These are phyloP conservation scores for Monopterus albus DNA, from an alignment of 2,113 vertebrate genomes.

Conservation along the genomic window DNA sequence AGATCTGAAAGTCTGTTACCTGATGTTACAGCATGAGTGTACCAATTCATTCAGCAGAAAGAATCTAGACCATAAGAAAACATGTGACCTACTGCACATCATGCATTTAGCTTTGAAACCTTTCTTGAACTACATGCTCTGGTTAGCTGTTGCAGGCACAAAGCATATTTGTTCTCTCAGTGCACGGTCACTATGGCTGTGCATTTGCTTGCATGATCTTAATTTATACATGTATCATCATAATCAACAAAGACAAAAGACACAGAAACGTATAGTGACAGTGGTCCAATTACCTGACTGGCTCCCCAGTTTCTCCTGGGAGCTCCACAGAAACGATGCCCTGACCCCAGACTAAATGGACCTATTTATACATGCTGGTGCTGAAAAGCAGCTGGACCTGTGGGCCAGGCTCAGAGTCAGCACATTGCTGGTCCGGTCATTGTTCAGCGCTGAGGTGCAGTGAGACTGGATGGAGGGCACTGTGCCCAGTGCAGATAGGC, in stretches of 20 bases:
- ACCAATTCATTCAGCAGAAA: background rate
- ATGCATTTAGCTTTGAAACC: constrained; percentile 3
- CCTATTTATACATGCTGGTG: constrained; percentile 82
- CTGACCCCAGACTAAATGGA: constrained; percentile 63
- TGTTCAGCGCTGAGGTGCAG: constrained; percentile 80
- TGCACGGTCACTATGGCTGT: constrained; percentile 16
- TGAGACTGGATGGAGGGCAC: constrained; percentile 73
- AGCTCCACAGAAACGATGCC: constrained; percentile 77
- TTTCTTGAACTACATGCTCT: constrained; percentile 1
- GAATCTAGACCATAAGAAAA: background rate
- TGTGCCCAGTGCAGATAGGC: constrained; percentile 78
- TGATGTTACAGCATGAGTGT: background rate
- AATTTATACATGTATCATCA: constrained; percentile 59
- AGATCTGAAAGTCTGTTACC: background rate
- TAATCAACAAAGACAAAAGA: constrained; percentile 48
- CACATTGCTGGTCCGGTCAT: constrained; percentile 81
- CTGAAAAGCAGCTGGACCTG: constrained; percentile 64
- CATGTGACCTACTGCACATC: background rate
- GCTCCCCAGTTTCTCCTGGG: constrained; percentile 72
- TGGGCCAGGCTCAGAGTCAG: constrained; percentile 78
- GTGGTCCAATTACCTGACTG: constrained; percentile 83
- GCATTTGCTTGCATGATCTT: constrained; percentile 17
- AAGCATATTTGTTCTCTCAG: background rate
- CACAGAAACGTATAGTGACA: constrained; percentile 53
- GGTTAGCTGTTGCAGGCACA: background rate